Evolutionary conservation across 1,140 invertebrate species (phyloP).

Genomic region (Eumaeus atala): DNA sequence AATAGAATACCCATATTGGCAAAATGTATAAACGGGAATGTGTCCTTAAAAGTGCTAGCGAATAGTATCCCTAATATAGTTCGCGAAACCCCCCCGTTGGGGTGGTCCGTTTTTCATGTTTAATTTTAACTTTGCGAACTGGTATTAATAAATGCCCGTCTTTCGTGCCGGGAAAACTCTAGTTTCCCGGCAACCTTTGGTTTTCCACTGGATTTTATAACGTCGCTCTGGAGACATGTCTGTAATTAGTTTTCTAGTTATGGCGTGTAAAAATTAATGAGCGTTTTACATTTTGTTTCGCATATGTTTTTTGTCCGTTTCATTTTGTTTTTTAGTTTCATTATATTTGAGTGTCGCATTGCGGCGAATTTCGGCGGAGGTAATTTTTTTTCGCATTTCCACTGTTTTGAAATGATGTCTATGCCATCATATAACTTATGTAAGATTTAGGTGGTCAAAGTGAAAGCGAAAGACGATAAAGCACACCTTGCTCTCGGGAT

Average conservation of each 20-base stretch:
- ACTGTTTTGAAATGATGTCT: too few relatives aligned
- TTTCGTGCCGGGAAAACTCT: conserved; percentile 62
- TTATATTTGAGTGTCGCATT: too few relatives aligned
- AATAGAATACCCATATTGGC: too few relatives aligned
- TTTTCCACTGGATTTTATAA: conserved; percentile 42
- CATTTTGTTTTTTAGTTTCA: not conserved
- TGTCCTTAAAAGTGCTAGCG: not conserved
- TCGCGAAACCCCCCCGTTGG: conserved; percentile 28
- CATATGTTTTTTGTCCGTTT: not conserved
- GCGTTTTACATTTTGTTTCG: conserved; percentile 15
- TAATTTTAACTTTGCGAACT: conserved; percentile 70
- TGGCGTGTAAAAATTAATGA: conserved; percentile 43
- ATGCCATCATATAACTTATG: too few relatives aligned
- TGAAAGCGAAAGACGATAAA: too few relatives aligned
- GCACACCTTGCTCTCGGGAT: too few relatives aligned
- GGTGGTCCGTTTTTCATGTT: conserved; percentile 65
- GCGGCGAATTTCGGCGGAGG: too few relatives aligned
- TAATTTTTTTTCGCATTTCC: too few relatives aligned
- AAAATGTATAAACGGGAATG: too few relatives aligned
- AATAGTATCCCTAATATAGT: conserved; percentile 35
- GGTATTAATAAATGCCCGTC: conserved; percentile 68
- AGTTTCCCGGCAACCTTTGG: conserved; percentile 44
- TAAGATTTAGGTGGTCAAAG: too few relatives aligned
- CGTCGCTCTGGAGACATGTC: conserved; percentile 48
- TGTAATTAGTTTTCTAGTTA: conserved; percentile 59